Conservation (phyloP, 2,797 vertebrate species). For the Graptemys geographica region DNA sequence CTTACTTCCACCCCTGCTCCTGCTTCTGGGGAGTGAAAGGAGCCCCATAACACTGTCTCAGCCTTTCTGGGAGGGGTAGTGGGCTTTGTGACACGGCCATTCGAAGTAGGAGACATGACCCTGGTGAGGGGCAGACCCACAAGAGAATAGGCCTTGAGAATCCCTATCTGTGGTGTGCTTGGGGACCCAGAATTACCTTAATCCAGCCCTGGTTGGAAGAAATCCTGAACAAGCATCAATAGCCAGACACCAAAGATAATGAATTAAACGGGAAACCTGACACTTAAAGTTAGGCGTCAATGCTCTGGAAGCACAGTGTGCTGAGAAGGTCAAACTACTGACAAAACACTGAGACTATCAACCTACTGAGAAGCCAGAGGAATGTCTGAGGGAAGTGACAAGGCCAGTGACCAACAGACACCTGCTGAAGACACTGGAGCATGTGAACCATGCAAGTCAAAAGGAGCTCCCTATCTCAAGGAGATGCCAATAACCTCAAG, state of each 20-base stretch:
- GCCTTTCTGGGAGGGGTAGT: neutral
- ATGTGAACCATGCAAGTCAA: neutral
- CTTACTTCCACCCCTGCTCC: neutral
- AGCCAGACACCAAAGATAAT: neutral
- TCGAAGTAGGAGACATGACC: neutral
- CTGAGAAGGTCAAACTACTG: neutral
- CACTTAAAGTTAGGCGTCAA: neutral
- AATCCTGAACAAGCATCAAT: fast-evolving
- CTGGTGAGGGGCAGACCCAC: neutral
- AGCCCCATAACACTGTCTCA: neutral
- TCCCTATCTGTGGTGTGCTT: fast-evolving
- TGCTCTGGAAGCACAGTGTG: neutral
- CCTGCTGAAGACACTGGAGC: neutral
- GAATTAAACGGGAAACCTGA: neutral
- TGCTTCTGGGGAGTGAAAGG: neutral
- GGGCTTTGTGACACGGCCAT: neutral
- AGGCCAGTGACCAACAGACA: fast-evolving
- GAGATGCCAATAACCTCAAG: neutral
- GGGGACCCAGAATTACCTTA: neutral
- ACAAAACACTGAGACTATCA: neutral
- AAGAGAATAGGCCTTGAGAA: neutral
- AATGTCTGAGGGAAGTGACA: neutral
- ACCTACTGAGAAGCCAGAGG: neutral
- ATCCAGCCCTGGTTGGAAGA: neutral
- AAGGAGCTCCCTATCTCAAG: neutral